Evolutionary conservation across 2,797 vertebrate species (phyloP).

Genomic region (Buphagus erythrorhynchus): DNA sequence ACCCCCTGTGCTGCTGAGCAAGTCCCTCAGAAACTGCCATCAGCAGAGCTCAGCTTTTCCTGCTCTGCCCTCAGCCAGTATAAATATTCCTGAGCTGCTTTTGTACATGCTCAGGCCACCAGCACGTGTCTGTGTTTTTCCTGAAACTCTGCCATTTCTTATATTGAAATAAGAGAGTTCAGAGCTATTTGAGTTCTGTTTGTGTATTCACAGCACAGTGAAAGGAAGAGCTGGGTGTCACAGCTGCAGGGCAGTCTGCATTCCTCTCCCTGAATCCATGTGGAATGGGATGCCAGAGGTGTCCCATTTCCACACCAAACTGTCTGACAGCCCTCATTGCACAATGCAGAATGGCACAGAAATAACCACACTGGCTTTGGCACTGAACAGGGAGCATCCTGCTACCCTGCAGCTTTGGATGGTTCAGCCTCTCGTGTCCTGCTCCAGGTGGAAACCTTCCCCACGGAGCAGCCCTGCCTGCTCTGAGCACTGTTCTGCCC

Average conservation of each 20-base stretch:
- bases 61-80: not conserved
- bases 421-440: not conserved
- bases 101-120: not conserved
- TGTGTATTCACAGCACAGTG: not conserved
- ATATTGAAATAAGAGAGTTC: not conserved
- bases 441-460: not conserved
- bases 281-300: not conserved
- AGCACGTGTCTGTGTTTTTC: not conserved
- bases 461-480: accelerated
- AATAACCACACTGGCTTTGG: not conserved
- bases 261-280: not conserved
- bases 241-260: not conserved
- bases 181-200: not conserved
- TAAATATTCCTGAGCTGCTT: not conserved
- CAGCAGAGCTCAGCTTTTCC: not conserved
- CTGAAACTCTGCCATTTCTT: not conserved
- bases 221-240: not conserved
- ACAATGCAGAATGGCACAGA: not conserved
- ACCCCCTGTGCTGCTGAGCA: not conserved
- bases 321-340: not conserved
- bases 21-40: not conserved
- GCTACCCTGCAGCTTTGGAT: not conserved
- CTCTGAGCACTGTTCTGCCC: not conserved
- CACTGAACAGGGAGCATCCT: not conserved
- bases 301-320: not conserved